Evolutionary conservation across 2,888 invertebrate species (phyloP), one percentile per base, ranked within the genome.

Genomic region (Acrobasis suavella): DNA sequence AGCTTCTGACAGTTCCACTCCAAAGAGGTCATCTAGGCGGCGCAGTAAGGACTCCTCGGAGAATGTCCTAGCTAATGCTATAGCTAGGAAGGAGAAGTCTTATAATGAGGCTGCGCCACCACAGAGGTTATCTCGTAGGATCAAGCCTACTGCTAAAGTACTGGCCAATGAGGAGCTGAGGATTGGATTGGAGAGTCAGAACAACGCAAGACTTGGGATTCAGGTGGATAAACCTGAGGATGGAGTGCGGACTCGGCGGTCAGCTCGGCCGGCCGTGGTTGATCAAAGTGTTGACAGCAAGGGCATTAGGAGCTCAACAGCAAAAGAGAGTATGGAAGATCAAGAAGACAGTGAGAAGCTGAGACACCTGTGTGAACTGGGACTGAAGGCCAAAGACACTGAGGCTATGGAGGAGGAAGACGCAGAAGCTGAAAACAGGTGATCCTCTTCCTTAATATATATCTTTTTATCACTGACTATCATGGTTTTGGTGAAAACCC

Each of bases 61-160:
- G 67, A 95, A 95, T 58, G 93, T 95, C 39, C 81, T 96, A 22
- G 95, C 95, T 67, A 94, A 93, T 81, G 95, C 96, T 10, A 96
- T 96, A 72, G 95, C 95, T 0, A 91, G 95, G 14, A 96, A 96
- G 77, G 95, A 96, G 78, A 96, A 95, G 71, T 94, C 94, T 0
- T 95, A 95, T 72, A 94, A 94, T 72, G 93, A 93, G 71, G 83
- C 89, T 14, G 67, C 73, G 3, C 77, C 85, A 3, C 77, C 83
- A 1, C 86, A 86, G 62, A 73, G 91, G 15, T 67, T 85, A 9
- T 87, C 89, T 0, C 89, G 95, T 6, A 92, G 94, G 62, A 93
- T 95, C 61, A 95, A 95, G 77, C 95, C 95, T 9, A 95, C 95
- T 3, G 93, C 94, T 9, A 95, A 95, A 81, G 93, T 95, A 55